phyloP scores from a whole-genome alignment of 35 echinoderm and acorn worm species.

The Diadema setosum region DNA sequence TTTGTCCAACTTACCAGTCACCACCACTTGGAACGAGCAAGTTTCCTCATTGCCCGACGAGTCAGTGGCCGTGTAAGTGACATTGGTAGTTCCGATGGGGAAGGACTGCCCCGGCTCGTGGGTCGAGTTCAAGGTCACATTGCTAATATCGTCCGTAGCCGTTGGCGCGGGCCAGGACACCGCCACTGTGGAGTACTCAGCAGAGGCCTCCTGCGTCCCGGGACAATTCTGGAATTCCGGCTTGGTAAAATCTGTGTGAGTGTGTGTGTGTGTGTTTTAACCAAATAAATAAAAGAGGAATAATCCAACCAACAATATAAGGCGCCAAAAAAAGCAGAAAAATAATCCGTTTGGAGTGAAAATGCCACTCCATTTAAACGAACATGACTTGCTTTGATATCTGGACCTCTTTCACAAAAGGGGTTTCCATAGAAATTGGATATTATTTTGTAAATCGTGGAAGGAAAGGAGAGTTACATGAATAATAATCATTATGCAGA shows the following conservation, averaged over 20 bases:
- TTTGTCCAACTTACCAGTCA: too few species aligned
- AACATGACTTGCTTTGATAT: too few species aligned
- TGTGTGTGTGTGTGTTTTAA: not conserved
- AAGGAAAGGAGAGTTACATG: too few species aligned
- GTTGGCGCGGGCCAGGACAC: not conserved
- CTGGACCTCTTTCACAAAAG: too few species aligned
- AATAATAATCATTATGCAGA: too few species aligned
- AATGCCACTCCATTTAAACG: too few species aligned
- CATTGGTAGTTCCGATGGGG: slow-evolving; percentile 20
- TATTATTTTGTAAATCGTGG: too few species aligned
- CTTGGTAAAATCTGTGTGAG: not conserved
- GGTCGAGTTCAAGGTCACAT: not conserved
- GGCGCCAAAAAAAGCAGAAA: not conserved
- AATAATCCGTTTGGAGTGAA: too few species aligned
- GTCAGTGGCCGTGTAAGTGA: slow-evolving; percentile 44
- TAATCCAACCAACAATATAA: too few species aligned
- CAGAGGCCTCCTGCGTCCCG: not conserved
- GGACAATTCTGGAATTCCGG: not conserved
- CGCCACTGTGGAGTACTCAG: not conserved
- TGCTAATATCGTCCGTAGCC: not conserved
- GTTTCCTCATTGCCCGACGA: slow-evolving; percentile 46
- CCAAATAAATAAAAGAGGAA: too few species aligned
- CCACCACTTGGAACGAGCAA: slow-evolving; percentile 51
- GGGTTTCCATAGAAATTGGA: too few species aligned
- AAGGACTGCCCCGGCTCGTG: slow-evolving; percentile 23